phyloP scores from a whole-genome alignment of 2,113 vertebrate genomes.

The Ginglymostoma cirratum region DNA sequence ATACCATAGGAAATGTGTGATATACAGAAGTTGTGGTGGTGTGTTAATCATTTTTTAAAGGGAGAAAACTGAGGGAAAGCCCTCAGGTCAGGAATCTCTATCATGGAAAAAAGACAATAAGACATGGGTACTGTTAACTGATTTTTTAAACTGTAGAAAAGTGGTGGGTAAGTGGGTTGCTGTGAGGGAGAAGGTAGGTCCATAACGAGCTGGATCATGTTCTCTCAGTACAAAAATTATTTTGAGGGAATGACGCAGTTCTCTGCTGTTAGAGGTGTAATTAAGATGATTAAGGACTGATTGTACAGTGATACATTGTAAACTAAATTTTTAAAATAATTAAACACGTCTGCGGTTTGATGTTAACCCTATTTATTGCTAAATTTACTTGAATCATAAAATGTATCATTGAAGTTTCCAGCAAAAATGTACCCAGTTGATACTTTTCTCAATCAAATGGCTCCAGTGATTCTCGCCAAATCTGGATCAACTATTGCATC shows the following conservation, averaged over 20 bases:
- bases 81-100: not conserved
- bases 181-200: not conserved
- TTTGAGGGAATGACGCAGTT: not conserved
- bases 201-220: not conserved
- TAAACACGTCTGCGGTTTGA: not conserved
- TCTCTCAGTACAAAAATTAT: not conserved
- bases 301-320: not conserved
- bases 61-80: not conserved
- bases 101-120: not conserved
- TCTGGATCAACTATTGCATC: not conserved
- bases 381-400: slow-evolving; percentile 11
- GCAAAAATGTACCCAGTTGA: not conserved
- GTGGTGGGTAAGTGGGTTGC: not conserved
- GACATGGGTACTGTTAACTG: not conserved
- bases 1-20: not conserved
- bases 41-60: not conserved
- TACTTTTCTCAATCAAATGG: slow-evolving; percentile 13
- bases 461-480: not conserved
- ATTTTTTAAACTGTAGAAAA: not conserved
- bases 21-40: not conserved
- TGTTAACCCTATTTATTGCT: not conserved
- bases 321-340: slow-evolving; percentile 3
- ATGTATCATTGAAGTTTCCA: not conserved
- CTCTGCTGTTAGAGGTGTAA: not conserved
- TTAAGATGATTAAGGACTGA: not conserved